phyloP scores from a whole-genome alignment of 2,888 invertebrate genomes.

The Ornithoptera priamus region DNA sequence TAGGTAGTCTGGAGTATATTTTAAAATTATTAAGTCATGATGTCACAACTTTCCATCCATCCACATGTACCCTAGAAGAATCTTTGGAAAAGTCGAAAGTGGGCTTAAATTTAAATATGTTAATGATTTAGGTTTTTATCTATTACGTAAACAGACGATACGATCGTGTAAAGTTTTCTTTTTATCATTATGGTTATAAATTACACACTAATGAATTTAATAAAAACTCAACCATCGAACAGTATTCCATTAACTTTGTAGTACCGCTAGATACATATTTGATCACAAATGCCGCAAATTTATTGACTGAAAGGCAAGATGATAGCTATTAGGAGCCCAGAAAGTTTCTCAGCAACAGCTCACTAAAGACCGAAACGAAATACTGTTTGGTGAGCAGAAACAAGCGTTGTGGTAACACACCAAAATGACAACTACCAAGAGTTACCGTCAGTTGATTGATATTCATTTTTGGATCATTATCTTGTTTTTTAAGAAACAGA shows the following conservation, averaged over 20 bases:
- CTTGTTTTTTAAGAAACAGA: too few relatives aligned
- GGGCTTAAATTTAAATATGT: neutral
- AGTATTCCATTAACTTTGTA: slow-evolving; percentile 7
- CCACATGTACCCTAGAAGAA: slow-evolving; percentile 16
- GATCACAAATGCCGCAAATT: neutral
- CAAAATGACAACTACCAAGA: neutral
- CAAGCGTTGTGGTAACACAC: neutral
- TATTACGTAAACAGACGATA: slow-evolving; percentile 22
- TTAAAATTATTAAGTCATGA: neutral
- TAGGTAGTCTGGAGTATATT: too few relatives aligned
- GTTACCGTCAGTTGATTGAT: neutral
- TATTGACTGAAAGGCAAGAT: neutral
- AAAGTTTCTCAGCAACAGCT: neutral
- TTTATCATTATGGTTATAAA: neutral
- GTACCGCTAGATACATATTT: slow-evolving; percentile 3
- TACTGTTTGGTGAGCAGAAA: neutral
- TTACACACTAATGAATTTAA: slow-evolving; percentile 3
- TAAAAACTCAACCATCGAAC: slow-evolving; percentile 8
- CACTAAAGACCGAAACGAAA: neutral
- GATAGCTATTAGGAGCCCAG: neutral
- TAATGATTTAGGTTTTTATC: neutral
- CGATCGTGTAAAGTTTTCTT: slow-evolving; percentile 18
- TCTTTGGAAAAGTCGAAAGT: slow-evolving; percentile 25
- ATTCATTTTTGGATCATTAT: neutral
- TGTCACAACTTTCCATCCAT: slow-evolving; percentile 23